Evolutionary conservation across 2,113 vertebrate species (phyloP), one percentile per base, ranked within the genome.

Genomic region (Scomber japonicus): DNA sequence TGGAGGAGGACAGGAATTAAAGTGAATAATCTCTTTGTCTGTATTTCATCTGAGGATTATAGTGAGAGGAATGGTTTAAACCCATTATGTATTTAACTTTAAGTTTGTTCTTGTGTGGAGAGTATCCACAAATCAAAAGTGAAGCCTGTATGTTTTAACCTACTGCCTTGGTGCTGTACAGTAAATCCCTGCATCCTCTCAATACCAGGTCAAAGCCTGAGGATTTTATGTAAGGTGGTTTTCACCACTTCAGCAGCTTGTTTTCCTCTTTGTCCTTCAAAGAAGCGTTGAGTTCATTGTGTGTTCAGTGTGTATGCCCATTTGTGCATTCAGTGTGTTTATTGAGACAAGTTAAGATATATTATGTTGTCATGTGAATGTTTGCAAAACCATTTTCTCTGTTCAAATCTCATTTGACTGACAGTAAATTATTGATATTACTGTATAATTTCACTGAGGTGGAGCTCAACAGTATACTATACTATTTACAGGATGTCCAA

Each of bases 81-180:
- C 40, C 67, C 27, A 62, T 46, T 50, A 14, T 17, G 56, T 56
- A 13, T 79, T 59, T 59, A 67, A 17, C 14, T 59, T n/a, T 40
- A 51, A 46, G 61, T 70, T 73, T 78, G 19, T 63, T 66, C 48
- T 80, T 30, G 66, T 68, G 71, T 78, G 61, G 21, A 65, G 11
- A n/a, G 72, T 55, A 89, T 86, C 75, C 35, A 81, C 2, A 48
- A 86, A 82, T 84, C 69, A 82, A 64, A 83, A 61, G 72, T 54
- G 24, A 57, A 49, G 64, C 65, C 69, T 82, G 21, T 53, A 21
- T 21, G 57, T 59, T 82, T 88, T 85, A 67, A 72, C 69, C 49
- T 76, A 14, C 21, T 69, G 44, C 72, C 59, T n/a, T 60, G 40
- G 31, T 31, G 60, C 51, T 73, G 63, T 71, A 79, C 61, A 76